These are phyloP conservation scores for Cosmorhoe ocellata DNA, from an alignment of 2,888 invertebrate species.

Conservation along the genomic window DNA sequence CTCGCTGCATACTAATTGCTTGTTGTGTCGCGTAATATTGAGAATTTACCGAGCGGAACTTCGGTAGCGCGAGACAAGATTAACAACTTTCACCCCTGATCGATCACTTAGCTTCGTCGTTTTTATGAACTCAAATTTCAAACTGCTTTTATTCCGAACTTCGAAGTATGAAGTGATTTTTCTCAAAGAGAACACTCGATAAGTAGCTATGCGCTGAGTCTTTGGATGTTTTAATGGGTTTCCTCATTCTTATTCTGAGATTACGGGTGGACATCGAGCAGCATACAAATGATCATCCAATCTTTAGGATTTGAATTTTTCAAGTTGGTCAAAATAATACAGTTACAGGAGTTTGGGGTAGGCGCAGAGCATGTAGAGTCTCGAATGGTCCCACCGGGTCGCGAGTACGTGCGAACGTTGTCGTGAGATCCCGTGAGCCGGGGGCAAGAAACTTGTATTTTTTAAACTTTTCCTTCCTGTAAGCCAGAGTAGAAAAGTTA, in stretches of 20 bases:
- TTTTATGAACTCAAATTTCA: constrained; percentile 62
- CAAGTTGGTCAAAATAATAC: constrained; percentile 18
- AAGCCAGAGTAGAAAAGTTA: constrained; percentile 76
- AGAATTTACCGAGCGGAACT: constrained; percentile 66
- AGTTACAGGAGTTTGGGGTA: constrained; percentile 14
- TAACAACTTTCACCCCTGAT: constrained; percentile 75
- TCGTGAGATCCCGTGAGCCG: constrained; percentile 51
- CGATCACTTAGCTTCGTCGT: constrained; percentile 70
- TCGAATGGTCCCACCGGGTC: constrained; percentile 34
- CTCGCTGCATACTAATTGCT: constrained; percentile 79
- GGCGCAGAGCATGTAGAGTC: constrained; percentile 26
- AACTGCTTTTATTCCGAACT: constrained; percentile 52
- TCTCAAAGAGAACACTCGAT: constrained; percentile 38
- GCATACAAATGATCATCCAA: constrained; percentile 56
- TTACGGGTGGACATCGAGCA: constrained; percentile 56
- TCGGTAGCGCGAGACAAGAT: constrained; percentile 67
- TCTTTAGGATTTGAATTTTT: constrained; percentile 23
- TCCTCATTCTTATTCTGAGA: constrained; percentile 71
- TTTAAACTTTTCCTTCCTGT: constrained; percentile 78
- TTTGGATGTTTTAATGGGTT: constrained; percentile 65
- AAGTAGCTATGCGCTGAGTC: constrained; percentile 61
- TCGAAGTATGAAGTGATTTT: constrained; percentile 48
- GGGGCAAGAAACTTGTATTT: constrained; percentile 75
- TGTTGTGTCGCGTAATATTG: constrained; percentile 74
- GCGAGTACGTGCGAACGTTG: constrained; percentile 58